These are phyloP conservation scores for Thryonomys swinderianus DNA, from an alignment of 2,113 vertebrate species.

Conservation along the genomic window DNA sequence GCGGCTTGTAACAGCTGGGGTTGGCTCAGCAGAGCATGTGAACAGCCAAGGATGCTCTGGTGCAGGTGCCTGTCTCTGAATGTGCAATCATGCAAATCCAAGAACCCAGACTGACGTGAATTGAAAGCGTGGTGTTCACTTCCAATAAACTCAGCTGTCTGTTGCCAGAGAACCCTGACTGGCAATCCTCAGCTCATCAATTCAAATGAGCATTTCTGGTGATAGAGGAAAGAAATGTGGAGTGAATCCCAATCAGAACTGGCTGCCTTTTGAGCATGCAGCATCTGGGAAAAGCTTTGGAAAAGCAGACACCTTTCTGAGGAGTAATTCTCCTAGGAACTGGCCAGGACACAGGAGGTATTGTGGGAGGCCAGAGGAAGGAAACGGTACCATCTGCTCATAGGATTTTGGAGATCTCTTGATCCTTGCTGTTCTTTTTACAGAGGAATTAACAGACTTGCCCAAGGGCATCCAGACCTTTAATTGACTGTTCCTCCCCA, in stretches of 20 bases:
- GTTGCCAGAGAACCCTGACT: constrained; percentile 48
- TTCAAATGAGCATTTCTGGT: constrained; percentile 62
- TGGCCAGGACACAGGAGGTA: background rate
- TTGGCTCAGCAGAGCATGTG: constrained; percentile 47
- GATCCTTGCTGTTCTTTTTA: background rate
- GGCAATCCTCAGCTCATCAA: constrained; percentile 60
- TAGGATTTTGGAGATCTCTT: background rate
- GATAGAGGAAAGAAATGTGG: constrained; percentile 44
- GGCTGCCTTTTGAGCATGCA: background rate
- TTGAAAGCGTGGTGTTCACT: constrained; percentile 67
- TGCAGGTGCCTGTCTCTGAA: constrained; percentile 76
- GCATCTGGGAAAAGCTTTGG: constrained; percentile 43
- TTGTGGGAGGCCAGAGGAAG: background rate
- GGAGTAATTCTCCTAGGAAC: background rate
- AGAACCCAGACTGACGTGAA: constrained; percentile 61
- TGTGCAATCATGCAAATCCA: constrained; percentile 76
- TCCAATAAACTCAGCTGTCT: constrained; percentile 77
- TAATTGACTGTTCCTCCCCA: background rate
- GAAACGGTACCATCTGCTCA: background rate
- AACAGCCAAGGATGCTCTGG: constrained; percentile 31
- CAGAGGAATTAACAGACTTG: constrained; percentile 26
- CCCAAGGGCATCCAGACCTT: background rate
- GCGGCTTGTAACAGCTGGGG: constrained; percentile 59
- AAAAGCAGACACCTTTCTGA: background rate
- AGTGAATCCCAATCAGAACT: constrained; percentile 60